Evolutionary conservation across 2,888 invertebrate species (phyloP), one percentile per base, ranked within the genome.

Genomic region (Sphaerophoria taeniata): DNA sequence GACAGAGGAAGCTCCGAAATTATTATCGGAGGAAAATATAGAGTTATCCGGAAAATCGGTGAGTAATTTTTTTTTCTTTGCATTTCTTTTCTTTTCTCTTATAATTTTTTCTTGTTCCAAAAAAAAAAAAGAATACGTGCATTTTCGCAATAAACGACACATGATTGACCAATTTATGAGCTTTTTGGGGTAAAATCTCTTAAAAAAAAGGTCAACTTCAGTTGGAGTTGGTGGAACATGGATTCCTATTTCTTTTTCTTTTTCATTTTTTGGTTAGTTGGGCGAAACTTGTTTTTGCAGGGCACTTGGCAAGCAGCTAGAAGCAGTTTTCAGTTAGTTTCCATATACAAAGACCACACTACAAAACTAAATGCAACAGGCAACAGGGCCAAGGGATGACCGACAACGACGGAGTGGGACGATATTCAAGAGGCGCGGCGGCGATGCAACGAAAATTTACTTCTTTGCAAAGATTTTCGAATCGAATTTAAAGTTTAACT

Each of bases 1-100:
- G 91, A 91, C 83, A 89, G 87, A 82, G 89, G 91, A 82, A 87
- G 87, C 33, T 89, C 90, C 91, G 97, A 97, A 93, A 95, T 97
- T 92, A 94, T 97, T 92, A 96, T 98, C 92, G 97, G 97, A 92
- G 97, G 96, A 90, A 98, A 97, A 94, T 99, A 98, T 94, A 96
- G 98, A 92, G 94, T 99, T 91, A 96, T 98, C 92, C 95, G 98
- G 90, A 98, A 98, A 95, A 98, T 99, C 93, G 98, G 99, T 92
- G 89, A 90, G 89, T 88, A 74, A 85, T 67, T 73, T 71, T 47
- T 39, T 53, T 51, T 45, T 58, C 9, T 77, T 47, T 5, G 4
- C 47, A 11, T 43, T 80, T 6, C 53, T 55, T 39, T 43, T 39
- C 12, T 6, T 61, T 55, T 39, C 34, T 39, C 16, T 3, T n/a